Conservation (phyloP, 2,113 vertebrate genomes). For the Neolamprologus ventralis region DNA sequence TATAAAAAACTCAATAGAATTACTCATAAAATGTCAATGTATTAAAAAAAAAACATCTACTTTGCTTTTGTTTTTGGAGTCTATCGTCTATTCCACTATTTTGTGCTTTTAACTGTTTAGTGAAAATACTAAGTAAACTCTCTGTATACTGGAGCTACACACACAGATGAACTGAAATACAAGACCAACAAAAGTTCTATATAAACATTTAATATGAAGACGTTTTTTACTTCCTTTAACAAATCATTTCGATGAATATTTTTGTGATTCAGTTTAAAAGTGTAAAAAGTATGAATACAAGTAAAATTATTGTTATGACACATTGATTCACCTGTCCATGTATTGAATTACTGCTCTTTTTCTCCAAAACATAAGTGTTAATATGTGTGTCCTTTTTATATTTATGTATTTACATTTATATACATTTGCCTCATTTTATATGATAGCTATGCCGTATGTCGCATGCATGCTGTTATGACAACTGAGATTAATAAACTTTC, state of each 20-base stretch:
- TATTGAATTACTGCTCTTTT: neutral
- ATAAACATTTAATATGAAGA: neutral
- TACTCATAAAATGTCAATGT: neutral
- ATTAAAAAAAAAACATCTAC: neutral
- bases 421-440: neutral
- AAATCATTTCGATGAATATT: neutral
- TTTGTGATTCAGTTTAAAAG: neutral
- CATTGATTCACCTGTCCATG: neutral
- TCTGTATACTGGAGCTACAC: neutral
- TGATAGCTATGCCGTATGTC: neutral
- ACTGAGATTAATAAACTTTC: neutral
- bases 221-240: neutral
- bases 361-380: neutral
- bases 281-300: neutral
- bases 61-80: neutral
- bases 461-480: neutral
- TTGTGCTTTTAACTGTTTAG: neutral
- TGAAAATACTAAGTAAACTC: neutral
- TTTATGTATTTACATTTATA: neutral
- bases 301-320: neutral
- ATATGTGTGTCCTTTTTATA: neutral
- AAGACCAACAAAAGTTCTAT: neutral
- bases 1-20: neutral
- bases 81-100: neutral
- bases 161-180: neutral